Evolutionary conservation across 2,797 vertebrate species (phyloP), one percentile per base, ranked within the genome.

Genomic region (Mormyrus proboscirostris): DNA sequence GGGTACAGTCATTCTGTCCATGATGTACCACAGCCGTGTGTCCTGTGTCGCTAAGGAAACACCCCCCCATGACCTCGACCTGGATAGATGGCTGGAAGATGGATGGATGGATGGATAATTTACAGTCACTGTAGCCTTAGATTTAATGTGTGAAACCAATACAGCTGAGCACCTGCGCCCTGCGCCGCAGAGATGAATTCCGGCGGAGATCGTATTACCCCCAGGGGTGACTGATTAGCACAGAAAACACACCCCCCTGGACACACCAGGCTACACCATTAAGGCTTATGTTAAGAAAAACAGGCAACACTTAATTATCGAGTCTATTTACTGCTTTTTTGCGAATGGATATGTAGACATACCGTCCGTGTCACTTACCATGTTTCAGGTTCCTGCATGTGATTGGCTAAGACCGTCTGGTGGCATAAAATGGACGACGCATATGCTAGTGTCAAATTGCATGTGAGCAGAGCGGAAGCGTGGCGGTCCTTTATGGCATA

Each of bases 81-180:
- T 6, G 16, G 33, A 79, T 79, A 79, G 16, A 19, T 44, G 73
- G 4, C 33, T 79, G 73, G 73, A 79, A 44, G 73, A 79, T 79
- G 73, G 73, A 33, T 33, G 29, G 29, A 79, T 79, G 73, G 73
- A 79, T 79, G 33, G 73, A 44, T 79, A 69, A 33, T 69, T 69
- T 69, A 29, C 62, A 69, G 62, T 33, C 65, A 33, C 65, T 69
- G 65, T 69, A 69, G 65, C 65, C 65, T 33, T 69, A 69, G 29
- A 69, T 69, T 69, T 69, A 69, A 69, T 69, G 65, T n/a, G 73
- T 79, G 73, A 79, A 38, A 79, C 33, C 73, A 51, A 85, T 51
- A 85, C 47, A 29, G 16, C n/a, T 2, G n/a, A 25, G 47, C 50
- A 85, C 83, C 83, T 85, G 47, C 5, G 22, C 83, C 50, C 83